Percentiles rank a stretch among this genome's conserved stretches.
These are phyloP conservation scores for Caenorhabditis sp. DNA, from an alignment of 2,888 invertebrate genomes.

Conservation along the genomic window DNA sequence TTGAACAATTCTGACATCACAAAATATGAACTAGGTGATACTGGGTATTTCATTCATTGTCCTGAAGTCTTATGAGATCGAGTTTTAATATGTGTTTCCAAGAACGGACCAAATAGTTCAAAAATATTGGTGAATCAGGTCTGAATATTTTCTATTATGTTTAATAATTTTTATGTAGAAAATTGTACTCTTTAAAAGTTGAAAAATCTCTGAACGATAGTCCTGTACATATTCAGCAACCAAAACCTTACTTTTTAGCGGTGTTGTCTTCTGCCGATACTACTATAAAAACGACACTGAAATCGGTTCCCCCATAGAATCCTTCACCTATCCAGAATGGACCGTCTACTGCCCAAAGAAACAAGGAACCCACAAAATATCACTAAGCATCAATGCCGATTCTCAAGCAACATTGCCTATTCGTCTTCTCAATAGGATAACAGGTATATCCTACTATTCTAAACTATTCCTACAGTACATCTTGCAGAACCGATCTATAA, in stretches of 20 bases:
- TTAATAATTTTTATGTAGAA: too few relatives aligned
- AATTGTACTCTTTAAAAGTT: too few relatives aligned
- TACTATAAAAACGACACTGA: slow-evolving; percentile 5
- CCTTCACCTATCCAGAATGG: slow-evolving; percentile 14
- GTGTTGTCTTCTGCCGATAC: slow-evolving; percentile 21
- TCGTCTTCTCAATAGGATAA: slow-evolving; percentile 12
- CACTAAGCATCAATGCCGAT: slow-evolving; percentile 10
- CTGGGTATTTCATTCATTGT: too few relatives aligned
- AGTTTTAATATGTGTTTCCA: too few relatives aligned
- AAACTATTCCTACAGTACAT: background rate
- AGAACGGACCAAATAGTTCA: too few relatives aligned
- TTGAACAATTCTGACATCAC: too few relatives aligned
- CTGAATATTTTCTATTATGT: too few relatives aligned
- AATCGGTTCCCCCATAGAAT: background rate
- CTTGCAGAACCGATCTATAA: slow-evolving; percentile 9
- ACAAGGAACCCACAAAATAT: slow-evolving; percentile 15
- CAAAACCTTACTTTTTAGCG: slow-evolving; percentile 9
- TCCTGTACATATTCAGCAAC: too few relatives aligned
- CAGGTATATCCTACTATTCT: too few relatives aligned
- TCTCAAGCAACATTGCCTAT: slow-evolving; percentile 5
- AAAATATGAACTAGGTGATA: too few relatives aligned
- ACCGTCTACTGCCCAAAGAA: slow-evolving; percentile 17
- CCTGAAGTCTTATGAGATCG: too few relatives aligned
- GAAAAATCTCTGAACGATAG: slow-evolving; percentile 1
- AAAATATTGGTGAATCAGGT: too few relatives aligned